Conservation (phyloP, 2,888 invertebrate species). For the Geotrupes spiniger region DNA sequence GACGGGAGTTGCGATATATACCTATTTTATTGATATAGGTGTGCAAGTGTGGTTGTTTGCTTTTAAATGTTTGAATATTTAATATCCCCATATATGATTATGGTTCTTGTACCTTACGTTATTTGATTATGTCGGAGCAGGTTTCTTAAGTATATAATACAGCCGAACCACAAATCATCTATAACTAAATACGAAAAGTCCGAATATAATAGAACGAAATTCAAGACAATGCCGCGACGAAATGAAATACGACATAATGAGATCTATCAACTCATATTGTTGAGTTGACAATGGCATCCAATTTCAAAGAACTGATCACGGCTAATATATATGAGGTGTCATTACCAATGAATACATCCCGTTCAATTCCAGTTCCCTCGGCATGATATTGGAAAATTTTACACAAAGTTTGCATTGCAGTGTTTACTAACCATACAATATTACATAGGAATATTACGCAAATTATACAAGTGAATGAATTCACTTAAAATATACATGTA, state of each 20-base stretch:
- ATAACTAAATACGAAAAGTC: too few species aligned
- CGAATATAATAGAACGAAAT: slow-evolving; percentile 3
- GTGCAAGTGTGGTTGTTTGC: too few species aligned
- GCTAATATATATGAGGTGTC: not conserved
- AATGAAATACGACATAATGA: slow-evolving; percentile 6
- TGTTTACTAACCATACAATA: slow-evolving; percentile 1
- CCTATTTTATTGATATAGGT: too few species aligned
- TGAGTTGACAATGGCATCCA: not conserved
- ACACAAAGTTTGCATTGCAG: not conserved
- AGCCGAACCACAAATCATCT: too few species aligned
- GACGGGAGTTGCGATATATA: too few species aligned
- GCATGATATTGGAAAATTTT: not conserved
- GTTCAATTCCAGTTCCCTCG: not conserved
- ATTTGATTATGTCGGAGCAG: too few species aligned
- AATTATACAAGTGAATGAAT: slow-evolving; percentile 5
- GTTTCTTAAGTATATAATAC: too few species aligned
- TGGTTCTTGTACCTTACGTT: too few species aligned
- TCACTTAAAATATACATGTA: slow-evolving; percentile 1
- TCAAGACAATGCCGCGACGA: slow-evolving; percentile 1
- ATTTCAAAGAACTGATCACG: slow-evolving; percentile 2
- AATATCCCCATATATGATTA: too few species aligned
- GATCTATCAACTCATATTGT: slow-evolving; percentile 5
- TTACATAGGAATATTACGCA: not conserved
- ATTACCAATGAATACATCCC: slow-evolving; percentile 2
- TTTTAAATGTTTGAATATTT: too few species aligned